Base-by-base conservation (phyloP, 2,113 vertebrate genomes). In the Microcebus murinus region DNA sequence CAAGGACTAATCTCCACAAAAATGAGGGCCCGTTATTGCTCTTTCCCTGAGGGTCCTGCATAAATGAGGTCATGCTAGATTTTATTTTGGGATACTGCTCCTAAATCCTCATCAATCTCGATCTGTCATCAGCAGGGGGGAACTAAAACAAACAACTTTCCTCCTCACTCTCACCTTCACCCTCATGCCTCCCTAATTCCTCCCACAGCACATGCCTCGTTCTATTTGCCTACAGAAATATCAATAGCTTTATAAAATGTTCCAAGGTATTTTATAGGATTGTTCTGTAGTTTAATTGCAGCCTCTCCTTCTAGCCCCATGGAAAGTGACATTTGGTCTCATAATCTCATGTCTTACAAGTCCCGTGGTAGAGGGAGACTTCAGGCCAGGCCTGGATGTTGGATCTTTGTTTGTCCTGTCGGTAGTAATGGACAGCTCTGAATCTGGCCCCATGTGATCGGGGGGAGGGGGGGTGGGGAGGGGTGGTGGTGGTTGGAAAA, bases 261-360 rank as follows among this genome's bases (percentile, higher is more conserved):
- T 79, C 61, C 61, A 61, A 95, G 91, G 27, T 94, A 52, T 96
- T 98, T 97, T 93, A 96, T 48, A 82, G 88, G 59, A 70, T 89
- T 88, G 61, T n/a, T 8, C 17, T 89, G 9, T 96, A 96, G 94
- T 94, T 98, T 96, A 97, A 91, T 57, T 90, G 74, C 82, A 95
- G 39, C 8, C 18, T 85, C 71, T 95, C 81, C 73, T 85, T 95
- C 50, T 8, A 94, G 83, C 59, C 42, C 95, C 65, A 45, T 42
- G 52, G 91, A 93, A 85, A 96, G 92, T 89, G 61, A 4, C 39
- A 34, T 63, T 92, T 96, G 20, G 50, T 81, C 71, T 95, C 25
- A 0, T 94, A 95, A 76, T 65, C 18, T 7, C 0, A 0, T 96
- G 81, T 71, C 94, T 98, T 97, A 91, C 36, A 95, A 91, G 79